Evolutionary conservation across 2,113 vertebrate species (phyloP), one percentile per base, ranked within the genome.

Genomic region (Nothoprocta perdicaria): DNA sequence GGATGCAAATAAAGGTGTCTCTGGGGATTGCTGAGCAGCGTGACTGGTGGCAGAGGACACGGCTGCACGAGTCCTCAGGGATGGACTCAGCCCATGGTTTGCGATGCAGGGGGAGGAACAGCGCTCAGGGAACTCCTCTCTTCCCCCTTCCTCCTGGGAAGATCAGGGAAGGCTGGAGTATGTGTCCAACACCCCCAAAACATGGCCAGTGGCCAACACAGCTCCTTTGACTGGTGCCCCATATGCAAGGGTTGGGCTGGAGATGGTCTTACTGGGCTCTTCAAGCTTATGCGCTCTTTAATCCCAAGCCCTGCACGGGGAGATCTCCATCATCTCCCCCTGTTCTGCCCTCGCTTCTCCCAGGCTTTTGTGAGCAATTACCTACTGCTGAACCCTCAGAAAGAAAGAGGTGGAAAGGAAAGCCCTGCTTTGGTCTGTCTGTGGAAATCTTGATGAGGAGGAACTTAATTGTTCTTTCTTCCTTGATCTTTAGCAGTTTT

Each of bases 391-490:
- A 53, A 58, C n/a, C 35, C 62, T 82, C 68, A 73, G 82, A 80
- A 62, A 33, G 80, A 92, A 74, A 71, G 8, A 79, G 35, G 45
- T 79, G 2, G 2, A 89, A 86, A 89, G 81, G 63, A 14, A 93
- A 82, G 87, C 66, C 72, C n/a, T 79, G 45, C 48, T 94, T 91
- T 77, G 50, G 23, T 87, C 53, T 89, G 4, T 86, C 15, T 69
- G 14, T 67, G 29, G 50, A 68, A 66, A 27, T 41, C 29, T 24
- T 50, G 77, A 48, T 89, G 67, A 62, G 72, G 76, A 74, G 68
- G 89, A 84, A 86, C 43, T 94, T 86, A 65, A 86, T 92, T 92
- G 33, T 92, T 79, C 86, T 90, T 95, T 90, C 48, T 71, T 92
- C 74, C 91, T 95, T 91, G 89, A 91, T 69, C 75, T 63, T 89